A percentile compares a stretch with the other conserved stretches of the same genome.
Conservation (phyloP, 2,888 invertebrate genomes). For the Protodeltote pygarga region DNA sequence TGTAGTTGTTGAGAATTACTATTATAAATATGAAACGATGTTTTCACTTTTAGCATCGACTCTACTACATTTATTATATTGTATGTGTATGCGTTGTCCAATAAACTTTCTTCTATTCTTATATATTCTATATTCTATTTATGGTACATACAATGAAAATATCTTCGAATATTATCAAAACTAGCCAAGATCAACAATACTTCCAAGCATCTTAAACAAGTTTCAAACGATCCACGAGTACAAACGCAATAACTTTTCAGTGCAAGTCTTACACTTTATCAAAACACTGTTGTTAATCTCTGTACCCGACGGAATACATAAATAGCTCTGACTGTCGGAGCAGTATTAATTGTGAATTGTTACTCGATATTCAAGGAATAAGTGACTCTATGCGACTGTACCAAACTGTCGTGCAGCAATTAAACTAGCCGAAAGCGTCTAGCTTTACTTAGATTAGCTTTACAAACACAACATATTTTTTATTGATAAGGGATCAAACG, state of each 20-base stretch:
- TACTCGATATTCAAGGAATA: slow-evolving; percentile 56
- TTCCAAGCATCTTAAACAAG: slow-evolving; percentile 3
- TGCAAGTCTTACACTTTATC: slow-evolving; percentile 19
- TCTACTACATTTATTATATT: too few species aligned
- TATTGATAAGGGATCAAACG: too few species aligned
- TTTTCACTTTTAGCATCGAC: background rate
- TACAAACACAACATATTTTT: background rate
- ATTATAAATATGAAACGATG: slow-evolving; percentile 7
- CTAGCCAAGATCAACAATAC: slow-evolving; percentile 7
- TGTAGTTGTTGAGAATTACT: slow-evolving; percentile 11
- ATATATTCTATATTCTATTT: too few species aligned
- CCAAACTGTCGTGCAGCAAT: slow-evolving; percentile 17
- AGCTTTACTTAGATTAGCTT: slow-evolving; percentile 9
- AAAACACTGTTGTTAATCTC: slow-evolving; percentile 32
- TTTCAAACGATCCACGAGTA: slow-evolving; percentile 4
- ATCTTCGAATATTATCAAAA: too few species aligned
- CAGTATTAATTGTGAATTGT: slow-evolving; percentile 55
- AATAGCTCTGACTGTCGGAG: slow-evolving; percentile 52
- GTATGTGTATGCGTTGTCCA: too few species aligned
- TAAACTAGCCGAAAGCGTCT: slow-evolving; percentile 9
- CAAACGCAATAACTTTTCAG: slow-evolving; percentile 10
- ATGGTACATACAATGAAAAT: too few species aligned
- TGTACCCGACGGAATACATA: slow-evolving; percentile 44
- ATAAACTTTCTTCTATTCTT: too few species aligned
- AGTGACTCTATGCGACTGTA: slow-evolving; percentile 43